Conservation (phyloP, 1,140 invertebrate genomes). For the Drosophila busckii region DNA sequence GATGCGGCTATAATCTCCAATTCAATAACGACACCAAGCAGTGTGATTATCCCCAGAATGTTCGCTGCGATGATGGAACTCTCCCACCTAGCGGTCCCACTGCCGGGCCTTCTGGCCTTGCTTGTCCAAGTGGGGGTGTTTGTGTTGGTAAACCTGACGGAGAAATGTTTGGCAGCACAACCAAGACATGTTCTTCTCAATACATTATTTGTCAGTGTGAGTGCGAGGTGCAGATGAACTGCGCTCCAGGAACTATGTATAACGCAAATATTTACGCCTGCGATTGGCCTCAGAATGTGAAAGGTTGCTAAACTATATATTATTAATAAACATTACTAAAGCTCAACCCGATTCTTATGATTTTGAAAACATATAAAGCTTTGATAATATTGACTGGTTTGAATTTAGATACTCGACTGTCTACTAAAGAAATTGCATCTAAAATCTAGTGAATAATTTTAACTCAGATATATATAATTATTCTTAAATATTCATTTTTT, state of each 20-base stretch:
- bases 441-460: too few relatives aligned
- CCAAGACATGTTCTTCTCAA: neutral
- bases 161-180: neutral
- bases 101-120: conserved; percentile 57
- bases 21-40: conserved; percentile 10
- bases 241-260: conserved; percentile 17
- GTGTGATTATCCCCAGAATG: conserved; percentile 45
- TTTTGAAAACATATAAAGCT: too few relatives aligned
- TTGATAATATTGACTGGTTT: too few relatives aligned
- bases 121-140: conserved; percentile 35
- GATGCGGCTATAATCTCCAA: conserved; percentile 43
- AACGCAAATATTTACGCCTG: conserved; percentile 1
- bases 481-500: too few relatives aligned
- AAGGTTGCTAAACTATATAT: conserved; percentile 21
- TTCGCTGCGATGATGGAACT: conserved; percentile 43
- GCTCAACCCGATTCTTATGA: neutral
- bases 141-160: conserved; percentile 40
- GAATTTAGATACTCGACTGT: too few relatives aligned
- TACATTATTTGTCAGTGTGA: conserved; percentile 59
- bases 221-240: conserved; percentile 40
- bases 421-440: too few relatives aligned
- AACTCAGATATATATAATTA: too few relatives aligned
- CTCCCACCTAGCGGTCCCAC: conserved; percentile 47
- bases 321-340: conserved; percentile 23
- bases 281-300: conserved; percentile 39